phyloP scores from a whole-genome alignment of 2,797 vertebrate species.

The Clamator glandarius region DNA sequence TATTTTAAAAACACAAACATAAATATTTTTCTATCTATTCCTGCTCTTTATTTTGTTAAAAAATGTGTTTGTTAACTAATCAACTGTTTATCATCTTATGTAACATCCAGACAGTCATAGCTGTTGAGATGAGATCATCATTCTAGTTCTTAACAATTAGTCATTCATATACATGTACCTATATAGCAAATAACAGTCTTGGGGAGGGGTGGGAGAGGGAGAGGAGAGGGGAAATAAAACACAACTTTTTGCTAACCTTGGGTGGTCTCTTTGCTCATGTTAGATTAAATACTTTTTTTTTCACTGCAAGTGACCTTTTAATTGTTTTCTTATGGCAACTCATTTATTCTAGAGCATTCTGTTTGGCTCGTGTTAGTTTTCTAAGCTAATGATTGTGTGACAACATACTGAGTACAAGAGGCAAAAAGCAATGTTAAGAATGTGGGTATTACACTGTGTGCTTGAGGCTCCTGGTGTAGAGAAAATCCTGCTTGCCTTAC shows the following conservation, averaged over 20 bases:
- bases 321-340: conserved; percentile 78
- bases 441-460: conserved; percentile 3
- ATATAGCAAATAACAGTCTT: conserved; percentile 53
- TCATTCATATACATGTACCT: conserved; percentile 68
- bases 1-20: not conserved
- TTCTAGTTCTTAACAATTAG: conserved; percentile 22
- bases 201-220: not conserved
- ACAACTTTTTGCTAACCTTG: conserved; percentile 54
- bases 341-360: conserved; percentile 71
- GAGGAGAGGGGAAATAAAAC: not conserved
- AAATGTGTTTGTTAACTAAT: not conserved
- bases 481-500: not conserved
- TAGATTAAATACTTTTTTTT: conserved; percentile 76
- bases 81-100: not conserved
- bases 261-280: conserved; percentile 72
- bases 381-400: conserved; percentile 73
- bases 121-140: conserved; percentile 27
- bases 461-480: not conserved
- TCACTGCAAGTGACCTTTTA: conserved; percentile 80
- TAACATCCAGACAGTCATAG: not conserved
- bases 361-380: conserved; percentile 71
- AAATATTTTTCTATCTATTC: not conserved
- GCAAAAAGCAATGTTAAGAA: conserved; percentile 57
- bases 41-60: not conserved
- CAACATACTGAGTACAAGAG: conserved; percentile 79